Evolutionary conservation across 2,888 invertebrate species (phyloP).

Genomic region (Anoplius nigerrimus): DNA sequence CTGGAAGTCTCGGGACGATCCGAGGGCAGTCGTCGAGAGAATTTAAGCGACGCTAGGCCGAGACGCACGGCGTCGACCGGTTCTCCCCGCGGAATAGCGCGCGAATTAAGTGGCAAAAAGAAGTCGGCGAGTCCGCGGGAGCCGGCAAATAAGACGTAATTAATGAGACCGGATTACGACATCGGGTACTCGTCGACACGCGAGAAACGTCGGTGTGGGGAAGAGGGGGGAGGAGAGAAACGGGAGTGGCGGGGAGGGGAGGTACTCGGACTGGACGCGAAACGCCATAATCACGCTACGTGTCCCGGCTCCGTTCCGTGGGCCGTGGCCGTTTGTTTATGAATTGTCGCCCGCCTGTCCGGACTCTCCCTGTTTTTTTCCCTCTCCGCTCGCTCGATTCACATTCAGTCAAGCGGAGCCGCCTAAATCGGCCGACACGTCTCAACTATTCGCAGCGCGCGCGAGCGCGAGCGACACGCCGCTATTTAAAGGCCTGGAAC

Average conservation of each 20-base stretch:
- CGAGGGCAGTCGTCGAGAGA: too few species aligned
- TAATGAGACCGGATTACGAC: conserved; percentile 68
- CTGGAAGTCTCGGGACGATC: too few species aligned
- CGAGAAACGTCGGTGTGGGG: conserved; percentile 61
- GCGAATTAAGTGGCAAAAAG: conserved; percentile 4
- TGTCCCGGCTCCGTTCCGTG: conserved; percentile 32
- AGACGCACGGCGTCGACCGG: too few species aligned
- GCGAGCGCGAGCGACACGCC: too few species aligned
- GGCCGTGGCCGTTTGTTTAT: not conserved
- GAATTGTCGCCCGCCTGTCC: too few species aligned
- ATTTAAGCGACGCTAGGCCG: too few species aligned
- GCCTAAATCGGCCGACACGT: too few species aligned
- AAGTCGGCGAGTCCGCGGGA: conserved; percentile 54
- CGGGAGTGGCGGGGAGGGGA: conserved; percentile 48
- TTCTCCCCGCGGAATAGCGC: not conserved
- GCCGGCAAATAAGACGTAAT: conserved; percentile 68
- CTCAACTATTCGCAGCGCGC: too few species aligned
- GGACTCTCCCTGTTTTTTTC: too few species aligned
- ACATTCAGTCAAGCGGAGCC: too few species aligned
- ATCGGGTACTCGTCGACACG: conserved; percentile 61
- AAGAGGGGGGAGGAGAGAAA: conserved; percentile 46
- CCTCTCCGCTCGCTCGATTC: too few species aligned
- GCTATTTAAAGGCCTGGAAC: too few species aligned
- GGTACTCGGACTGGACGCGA: not conserved
- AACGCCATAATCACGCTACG: conserved; percentile 1